These are phyloP conservation scores for Papilio demoleus DNA, from an alignment of 2,888 invertebrate species.

Conservation along the genomic window DNA sequence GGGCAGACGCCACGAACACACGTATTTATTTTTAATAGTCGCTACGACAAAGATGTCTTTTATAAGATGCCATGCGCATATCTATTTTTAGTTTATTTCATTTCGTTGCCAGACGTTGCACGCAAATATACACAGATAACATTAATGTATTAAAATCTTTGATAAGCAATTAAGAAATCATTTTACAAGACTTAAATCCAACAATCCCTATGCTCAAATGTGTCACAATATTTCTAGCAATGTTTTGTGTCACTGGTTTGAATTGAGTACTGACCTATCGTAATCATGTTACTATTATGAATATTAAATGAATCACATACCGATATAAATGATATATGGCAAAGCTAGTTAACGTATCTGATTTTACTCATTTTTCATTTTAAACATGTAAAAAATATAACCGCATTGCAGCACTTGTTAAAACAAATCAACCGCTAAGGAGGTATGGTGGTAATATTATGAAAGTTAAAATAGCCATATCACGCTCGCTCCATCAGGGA, in stretches of 20 bases:
- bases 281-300: no score
- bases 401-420: conserved; percentile 41
- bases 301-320: no score
- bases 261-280: no score
- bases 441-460: conserved; percentile 51
- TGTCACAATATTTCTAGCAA: no score
- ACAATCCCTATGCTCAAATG: no score
- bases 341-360: no score
- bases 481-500: conserved; percentile 68
- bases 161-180: no score
- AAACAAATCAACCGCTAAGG: conserved; percentile 36
- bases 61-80: conserved; percentile 10
- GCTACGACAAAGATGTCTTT: conserved; percentile 16
- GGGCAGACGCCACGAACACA: conserved; percentile 10
- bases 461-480: conserved; percentile 57
- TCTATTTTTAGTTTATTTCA: conserved; percentile 18
- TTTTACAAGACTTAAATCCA: no score
- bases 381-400: not conserved
- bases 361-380: no score
- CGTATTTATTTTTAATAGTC: conserved; percentile 17
- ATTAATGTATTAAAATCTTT: no score
- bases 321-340: no score
- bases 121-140: not conserved
- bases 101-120: not conserved
- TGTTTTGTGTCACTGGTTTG: no score